Conservation (phyloP, 2,113 vertebrate species). For the Neotoma lepida region DNA sequence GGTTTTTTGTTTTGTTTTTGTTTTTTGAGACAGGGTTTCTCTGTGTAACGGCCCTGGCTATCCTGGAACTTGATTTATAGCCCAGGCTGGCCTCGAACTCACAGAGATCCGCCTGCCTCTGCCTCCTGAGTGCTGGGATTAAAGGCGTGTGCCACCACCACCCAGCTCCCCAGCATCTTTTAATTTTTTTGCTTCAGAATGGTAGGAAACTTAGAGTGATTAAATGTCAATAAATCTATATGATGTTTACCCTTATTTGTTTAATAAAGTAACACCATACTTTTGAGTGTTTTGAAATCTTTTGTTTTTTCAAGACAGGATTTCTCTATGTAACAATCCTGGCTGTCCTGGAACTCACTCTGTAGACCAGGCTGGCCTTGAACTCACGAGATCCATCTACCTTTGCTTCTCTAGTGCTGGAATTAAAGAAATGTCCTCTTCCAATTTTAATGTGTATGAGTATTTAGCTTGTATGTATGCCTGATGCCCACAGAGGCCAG, state of each 20-base stretch:
- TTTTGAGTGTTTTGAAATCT: constrained; percentile 6
- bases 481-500: neutral
- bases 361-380: neutral
- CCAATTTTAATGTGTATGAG: neutral
- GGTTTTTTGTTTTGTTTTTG: neutral
- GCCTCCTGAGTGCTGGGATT: neutral
- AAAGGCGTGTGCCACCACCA: neutral
- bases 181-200: constrained; percentile 8
- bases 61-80: neutral
- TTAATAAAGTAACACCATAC: neutral
- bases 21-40: neutral
- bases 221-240: neutral
- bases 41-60: neutral
- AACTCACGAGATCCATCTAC: neutral
- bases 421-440: neutral
- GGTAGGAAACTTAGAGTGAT: constrained; percentile 19
- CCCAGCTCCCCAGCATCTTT: neutral
- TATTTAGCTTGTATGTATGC: neutral
- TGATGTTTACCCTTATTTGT: neutral
- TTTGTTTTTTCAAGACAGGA: too few relatives aligned
- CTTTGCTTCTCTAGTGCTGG: neutral
- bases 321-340: neutral
- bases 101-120: neutral
- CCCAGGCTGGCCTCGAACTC: neutral
- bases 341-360: neutral